Conservation (phyloP, 1,140 invertebrate species). For the Drosophila tropicalis region DNA sequence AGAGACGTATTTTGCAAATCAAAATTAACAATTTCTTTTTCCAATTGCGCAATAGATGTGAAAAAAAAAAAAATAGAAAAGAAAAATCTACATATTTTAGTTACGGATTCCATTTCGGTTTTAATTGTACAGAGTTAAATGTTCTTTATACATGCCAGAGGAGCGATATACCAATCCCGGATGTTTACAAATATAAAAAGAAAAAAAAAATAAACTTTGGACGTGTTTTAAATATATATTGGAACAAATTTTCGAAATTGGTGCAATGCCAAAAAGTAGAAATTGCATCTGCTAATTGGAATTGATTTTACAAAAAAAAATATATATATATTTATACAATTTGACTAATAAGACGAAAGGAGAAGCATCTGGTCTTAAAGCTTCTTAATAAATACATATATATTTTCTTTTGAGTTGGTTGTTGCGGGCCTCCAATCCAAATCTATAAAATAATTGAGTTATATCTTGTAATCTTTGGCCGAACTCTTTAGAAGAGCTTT, state of each 20-base stretch:
- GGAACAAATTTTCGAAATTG: background rate
- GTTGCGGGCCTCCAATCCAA: background rate
- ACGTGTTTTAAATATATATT: constrained; percentile 34
- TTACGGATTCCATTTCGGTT: constrained; percentile 7
- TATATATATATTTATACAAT: background rate
- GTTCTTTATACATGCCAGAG: constrained; percentile 16
- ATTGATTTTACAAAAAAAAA: constrained; percentile 45
- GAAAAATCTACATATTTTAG: constrained; percentile 5
- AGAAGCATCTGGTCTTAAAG: too few relatives aligned
- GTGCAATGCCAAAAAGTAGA: constrained; percentile 28
- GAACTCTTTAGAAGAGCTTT: too few relatives aligned
- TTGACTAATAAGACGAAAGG: too few relatives aligned
- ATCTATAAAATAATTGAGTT: background rate
- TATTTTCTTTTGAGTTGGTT: background rate
- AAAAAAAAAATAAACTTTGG: constrained; percentile 26
- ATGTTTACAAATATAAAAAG: constrained; percentile 52
- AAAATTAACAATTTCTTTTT: constrained; percentile 28
- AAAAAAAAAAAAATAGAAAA: background rate
- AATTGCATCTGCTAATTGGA: constrained; percentile 10
- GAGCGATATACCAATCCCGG: constrained; percentile 14
- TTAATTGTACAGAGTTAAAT: constrained; percentile 17
- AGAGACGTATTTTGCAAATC: constrained; percentile 31
- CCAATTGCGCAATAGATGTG: constrained; percentile 7
- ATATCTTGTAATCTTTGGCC: too few relatives aligned
- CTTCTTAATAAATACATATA: too few relatives aligned